Evolutionary conservation across 1,140 invertebrate species (phyloP).

Genomic region (Calephelis nemesis): DNA sequence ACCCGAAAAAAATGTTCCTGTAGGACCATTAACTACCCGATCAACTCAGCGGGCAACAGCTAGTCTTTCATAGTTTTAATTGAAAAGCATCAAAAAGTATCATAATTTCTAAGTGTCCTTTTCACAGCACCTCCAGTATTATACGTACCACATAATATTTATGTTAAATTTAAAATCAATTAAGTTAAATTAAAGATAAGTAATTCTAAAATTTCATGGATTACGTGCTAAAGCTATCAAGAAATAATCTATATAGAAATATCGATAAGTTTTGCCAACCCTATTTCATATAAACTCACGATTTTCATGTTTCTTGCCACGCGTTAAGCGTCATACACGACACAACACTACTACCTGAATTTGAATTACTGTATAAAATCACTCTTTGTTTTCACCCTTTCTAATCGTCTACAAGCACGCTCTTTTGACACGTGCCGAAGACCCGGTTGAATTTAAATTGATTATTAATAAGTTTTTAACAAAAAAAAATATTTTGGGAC

Average conservation of each 20-base stretch:
- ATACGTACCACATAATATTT: too few relatives aligned
- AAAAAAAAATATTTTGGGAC: slow-evolving; percentile 15
- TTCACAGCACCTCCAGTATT: too few relatives aligned
- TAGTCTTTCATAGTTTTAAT: too few relatives aligned
- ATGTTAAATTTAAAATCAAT: too few relatives aligned
- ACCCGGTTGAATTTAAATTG: slow-evolving; percentile 57
- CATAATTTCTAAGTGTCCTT: too few relatives aligned
- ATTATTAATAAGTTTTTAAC: slow-evolving; percentile 34
- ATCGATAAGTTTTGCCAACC: slow-evolving; percentile 34
- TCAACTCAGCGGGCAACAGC: too few relatives aligned
- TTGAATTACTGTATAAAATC: slow-evolving; percentile 65
- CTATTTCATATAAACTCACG: slow-evolving; percentile 62
- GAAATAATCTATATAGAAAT: neutral
- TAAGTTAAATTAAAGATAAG: too few relatives aligned
- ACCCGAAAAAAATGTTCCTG: too few relatives aligned
- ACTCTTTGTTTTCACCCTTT: slow-evolving; percentile 72
- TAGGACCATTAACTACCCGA: too few relatives aligned
- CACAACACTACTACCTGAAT: slow-evolving; percentile 60
- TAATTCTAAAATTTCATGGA: too few relatives aligned
- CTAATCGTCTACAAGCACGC: slow-evolving; percentile 64
- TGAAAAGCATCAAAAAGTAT: too few relatives aligned
- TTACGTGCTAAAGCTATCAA: too few relatives aligned
- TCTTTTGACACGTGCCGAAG: slow-evolving; percentile 60
- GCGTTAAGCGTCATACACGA: slow-evolving; percentile 68
- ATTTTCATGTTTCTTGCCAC: slow-evolving; percentile 74